Evolutionary conservation across 1,140 invertebrate genomes (phyloP), one percentile per base, ranked within the genome.

Genomic region (Dryas iulia): DNA sequence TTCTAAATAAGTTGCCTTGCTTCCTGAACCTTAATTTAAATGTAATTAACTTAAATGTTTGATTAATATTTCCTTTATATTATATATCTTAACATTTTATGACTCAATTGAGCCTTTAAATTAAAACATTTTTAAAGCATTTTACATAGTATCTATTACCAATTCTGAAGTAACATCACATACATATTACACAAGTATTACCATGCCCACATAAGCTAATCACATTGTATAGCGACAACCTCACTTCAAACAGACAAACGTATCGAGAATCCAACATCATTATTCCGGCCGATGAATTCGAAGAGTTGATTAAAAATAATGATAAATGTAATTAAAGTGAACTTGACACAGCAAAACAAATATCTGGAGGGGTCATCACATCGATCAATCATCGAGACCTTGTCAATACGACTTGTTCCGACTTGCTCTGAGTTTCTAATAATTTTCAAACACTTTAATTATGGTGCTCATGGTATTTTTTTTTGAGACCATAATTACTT

Each of bases 341-440:
- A 85, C 83, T 84, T 84, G 83, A 81, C 77, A 78, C 70, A 66
- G 52, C 73, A 74, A 78, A 82, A 81, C 82, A 83, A 81, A 87
- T 79, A 86, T 84, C 77, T 78, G 73, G 73, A 73, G 57, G 83
- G 85, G 82, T 85, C 83, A 84, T 79, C 75, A 66, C 67, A 74
- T 72, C 82, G 52, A 87, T 87, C 83, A 87, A 87, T 87, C 85
- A 83, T 63, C 39, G 25, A 59, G 72, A 66, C 81, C 85, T 84
- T 86, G 83, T 78, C 70, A 67, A 71, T 64, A 61, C n/a, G 28
- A 47, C 59, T 66, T 66, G 69, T 74, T 69, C 64, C 58, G 59
- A 66, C 56, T 76, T 73, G 67, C 69, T 72, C 31, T 65, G 58
- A 66, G 59, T 59, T 72, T 54, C 61, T 57, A 64, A 64, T 67